Conservation (phyloP, 2,888 invertebrate genomes). For the Muscina levida region DNA sequence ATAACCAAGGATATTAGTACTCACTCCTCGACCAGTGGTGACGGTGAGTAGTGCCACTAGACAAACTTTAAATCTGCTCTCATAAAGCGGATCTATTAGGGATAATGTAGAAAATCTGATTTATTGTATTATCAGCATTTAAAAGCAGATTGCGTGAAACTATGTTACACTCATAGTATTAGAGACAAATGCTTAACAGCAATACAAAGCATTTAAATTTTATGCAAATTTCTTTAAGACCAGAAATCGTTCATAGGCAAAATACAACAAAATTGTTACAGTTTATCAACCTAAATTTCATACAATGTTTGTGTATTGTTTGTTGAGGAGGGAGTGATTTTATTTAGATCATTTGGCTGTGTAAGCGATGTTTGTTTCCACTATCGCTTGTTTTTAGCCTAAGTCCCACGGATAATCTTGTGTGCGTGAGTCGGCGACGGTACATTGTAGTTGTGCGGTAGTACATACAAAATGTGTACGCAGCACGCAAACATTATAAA, state of each 20-base stretch:
- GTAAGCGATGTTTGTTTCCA: conserved; percentile 21
- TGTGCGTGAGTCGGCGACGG: conserved; percentile 55
- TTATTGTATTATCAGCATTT: conserved; percentile 45
- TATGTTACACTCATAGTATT: neutral
- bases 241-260: no score
- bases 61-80: conserved; percentile 32
- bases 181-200: conserved; percentile 13
- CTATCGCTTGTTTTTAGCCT: conserved; percentile 12
- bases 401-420: conserved; percentile 64
- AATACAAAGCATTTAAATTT: conserved; percentile 24
- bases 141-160: neutral
- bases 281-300: neutral
- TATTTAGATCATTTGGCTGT: conserved; percentile 3
- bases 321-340: conserved; percentile 41
- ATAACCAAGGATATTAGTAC: neutral
- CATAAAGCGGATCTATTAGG: conserved; percentile 31
- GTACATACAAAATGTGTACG: conserved; percentile 36
- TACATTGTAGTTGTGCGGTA: no score
- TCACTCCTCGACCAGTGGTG: neutral
- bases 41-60: no score
- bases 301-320: neutral
- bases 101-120: conserved; percentile 58
- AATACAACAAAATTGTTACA: conserved; percentile 22
- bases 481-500: conserved; percentile 51
- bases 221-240: conserved; percentile 49